Percentiles rank a stretch among this genome's conserved stretches.
Conservation (phyloP, 2,888 invertebrate species). For the Glyphotaelius pellucidus region DNA sequence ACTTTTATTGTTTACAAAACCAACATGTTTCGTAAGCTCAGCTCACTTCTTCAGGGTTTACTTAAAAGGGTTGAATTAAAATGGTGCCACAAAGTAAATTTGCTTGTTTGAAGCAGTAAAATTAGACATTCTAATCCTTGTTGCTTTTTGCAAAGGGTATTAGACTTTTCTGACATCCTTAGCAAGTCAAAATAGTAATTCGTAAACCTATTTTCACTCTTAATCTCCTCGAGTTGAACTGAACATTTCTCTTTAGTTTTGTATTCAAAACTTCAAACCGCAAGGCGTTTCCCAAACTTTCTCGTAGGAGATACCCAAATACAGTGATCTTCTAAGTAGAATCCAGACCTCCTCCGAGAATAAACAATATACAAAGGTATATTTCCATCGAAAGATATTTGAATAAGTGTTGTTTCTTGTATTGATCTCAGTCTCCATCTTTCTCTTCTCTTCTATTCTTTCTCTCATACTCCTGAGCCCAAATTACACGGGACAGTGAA, state of each 20-base stretch:
- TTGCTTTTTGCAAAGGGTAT: too few relatives aligned
- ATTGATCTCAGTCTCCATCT: conserved; percentile 18
- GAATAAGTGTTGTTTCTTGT: conserved; percentile 34
- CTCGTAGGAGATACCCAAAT: neutral
- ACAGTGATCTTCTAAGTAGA: neutral
- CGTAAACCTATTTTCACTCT: neutral
- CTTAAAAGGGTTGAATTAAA: too few relatives aligned
- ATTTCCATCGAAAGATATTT: conserved; percentile 38
- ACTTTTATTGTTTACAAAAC: too few relatives aligned
- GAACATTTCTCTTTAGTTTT: neutral
- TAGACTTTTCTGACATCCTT: too few relatives aligned
- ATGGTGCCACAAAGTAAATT: too few relatives aligned
- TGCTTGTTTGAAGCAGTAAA: too few relatives aligned
- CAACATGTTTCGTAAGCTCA: too few relatives aligned
- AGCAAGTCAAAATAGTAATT: neutral
- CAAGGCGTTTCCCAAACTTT: conserved; percentile 6
- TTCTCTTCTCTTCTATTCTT: conserved; percentile 6
- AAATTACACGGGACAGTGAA: neutral
- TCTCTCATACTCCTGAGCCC: neutral
- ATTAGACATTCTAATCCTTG: too few relatives aligned
- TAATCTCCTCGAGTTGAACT: neutral
- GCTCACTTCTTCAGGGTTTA: too few relatives aligned
- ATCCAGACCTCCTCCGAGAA: neutral
- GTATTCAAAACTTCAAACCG: neutral
- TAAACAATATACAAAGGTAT: conserved; percentile 9